Percentiles rank a stretch among this genome's conserved stretches.
phyloP scores from a whole-genome alignment of 2,797 vertebrate genomes.

The Aythya fuligula region DNA sequence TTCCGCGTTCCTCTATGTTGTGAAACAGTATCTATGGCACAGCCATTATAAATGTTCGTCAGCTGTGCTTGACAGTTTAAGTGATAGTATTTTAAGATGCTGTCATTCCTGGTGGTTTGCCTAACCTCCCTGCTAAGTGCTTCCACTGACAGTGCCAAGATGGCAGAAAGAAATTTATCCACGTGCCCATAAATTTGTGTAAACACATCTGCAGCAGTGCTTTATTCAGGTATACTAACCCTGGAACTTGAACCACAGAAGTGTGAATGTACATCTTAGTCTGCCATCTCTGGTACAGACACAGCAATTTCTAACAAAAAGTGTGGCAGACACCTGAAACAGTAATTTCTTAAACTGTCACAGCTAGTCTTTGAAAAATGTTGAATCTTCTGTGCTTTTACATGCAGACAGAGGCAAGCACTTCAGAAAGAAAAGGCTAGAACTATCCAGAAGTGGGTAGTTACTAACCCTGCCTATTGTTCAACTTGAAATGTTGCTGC shows the following conservation, averaged over 20 bases:
- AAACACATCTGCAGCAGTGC: background rate
- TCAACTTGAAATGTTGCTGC: background rate
- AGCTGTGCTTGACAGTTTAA: background rate
- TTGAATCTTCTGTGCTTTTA: background rate
- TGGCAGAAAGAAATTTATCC: background rate
- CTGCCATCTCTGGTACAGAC: background rate
- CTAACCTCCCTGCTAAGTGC: background rate
- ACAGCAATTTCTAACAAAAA: background rate
- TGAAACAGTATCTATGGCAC: background rate
- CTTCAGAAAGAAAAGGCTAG: background rate
- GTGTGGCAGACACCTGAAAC: background rate
- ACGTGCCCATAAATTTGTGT: background rate
- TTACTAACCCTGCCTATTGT: background rate
- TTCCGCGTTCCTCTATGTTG: accelerated
- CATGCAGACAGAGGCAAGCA: background rate
- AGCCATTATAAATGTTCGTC: background rate
- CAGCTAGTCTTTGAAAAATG: background rate
- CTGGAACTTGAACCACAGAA: background rate
- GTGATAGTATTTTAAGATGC: background rate
- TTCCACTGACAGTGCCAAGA: background rate
- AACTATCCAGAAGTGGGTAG: background rate
- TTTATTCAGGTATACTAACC: background rate
- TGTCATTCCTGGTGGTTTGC: background rate
- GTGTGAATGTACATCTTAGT: background rate
- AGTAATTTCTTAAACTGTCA: background rate